Evolutionary conservation across 2,797 vertebrate species (phyloP).

Genomic region (Oceanodroma leucorhoa): DNA sequence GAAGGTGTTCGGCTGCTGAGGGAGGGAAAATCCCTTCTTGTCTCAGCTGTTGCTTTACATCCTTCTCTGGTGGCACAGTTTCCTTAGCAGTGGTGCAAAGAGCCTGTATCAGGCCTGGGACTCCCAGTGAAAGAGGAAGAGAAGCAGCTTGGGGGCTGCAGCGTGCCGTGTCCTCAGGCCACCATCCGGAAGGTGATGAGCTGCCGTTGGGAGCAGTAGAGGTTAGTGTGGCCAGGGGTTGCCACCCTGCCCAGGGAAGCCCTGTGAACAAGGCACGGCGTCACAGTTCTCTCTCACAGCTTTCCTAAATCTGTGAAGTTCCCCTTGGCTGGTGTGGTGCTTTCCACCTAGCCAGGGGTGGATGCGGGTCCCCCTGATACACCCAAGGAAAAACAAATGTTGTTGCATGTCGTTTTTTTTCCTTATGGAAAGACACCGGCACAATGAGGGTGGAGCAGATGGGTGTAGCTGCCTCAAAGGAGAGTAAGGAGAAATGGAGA

Average conservation of each 20-base stretch:
- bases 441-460: background rate
- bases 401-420: background rate
- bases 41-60: background rate
- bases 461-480: background rate
- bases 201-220: background rate
- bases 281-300: background rate
- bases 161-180: background rate
- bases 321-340: background rate
- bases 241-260: background rate
- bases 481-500: background rate
- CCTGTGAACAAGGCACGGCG: background rate
- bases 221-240: background rate
- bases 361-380: background rate
- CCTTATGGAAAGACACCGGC: background rate
- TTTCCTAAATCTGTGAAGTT: background rate
- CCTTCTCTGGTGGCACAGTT: background rate
- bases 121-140: background rate
- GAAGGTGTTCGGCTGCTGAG: background rate
- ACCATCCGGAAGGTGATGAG: accelerated
- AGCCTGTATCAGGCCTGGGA: background rate
- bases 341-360: background rate
- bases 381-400: background rate
- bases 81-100: background rate
- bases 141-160: background rate
- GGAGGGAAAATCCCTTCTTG: background rate